Evolutionary conservation across 1,140 invertebrate species (phyloP), one percentile per base, ranked within the genome.

Genomic region (Philotrypesis tridentata): DNA sequence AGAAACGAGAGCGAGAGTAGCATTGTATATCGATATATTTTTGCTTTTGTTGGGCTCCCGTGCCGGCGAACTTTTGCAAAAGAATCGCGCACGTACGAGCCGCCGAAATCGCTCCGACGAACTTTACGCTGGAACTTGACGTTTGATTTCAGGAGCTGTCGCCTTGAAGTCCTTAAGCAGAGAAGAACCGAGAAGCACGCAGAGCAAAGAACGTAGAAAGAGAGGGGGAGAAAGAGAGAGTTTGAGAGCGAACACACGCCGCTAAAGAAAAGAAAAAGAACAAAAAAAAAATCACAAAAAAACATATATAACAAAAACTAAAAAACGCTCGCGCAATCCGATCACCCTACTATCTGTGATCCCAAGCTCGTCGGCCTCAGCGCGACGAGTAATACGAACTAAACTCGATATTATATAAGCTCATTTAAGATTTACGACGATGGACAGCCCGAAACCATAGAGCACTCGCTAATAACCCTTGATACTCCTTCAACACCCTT

Each of bases 71-170:
- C 48, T 55, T 55, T 55, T 55, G 48, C 48, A 55, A 55, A 55
- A 55, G 5, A 5, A 55, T n/a, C n/a, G n/a, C n/a, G n/a, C n/a
- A n/a, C n/a, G n/a, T n/a, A n/a, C 31, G 23, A 55, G 67, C 31
- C 25, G 23, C 21, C 14, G 31, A 71, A 70, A 29, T 29, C 25
- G 37, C 14, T 40, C 31, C 48, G 48, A 31, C 60, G 55, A 75
- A 72, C 29, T 78, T 82, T 77, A 83, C 71, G 37, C 61, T 83
- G 76, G 61, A 79, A 83, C 68, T 79, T 83, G 81, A 83, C 82
- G 87, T 92, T 90, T 92, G 89, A 84, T 92, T 92, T 91, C 91
- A 92, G 91, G 91, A 92, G 90, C 91, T 92, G 90, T 92, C 91
- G 86, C 91, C 91, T 91, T 92, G 91, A 92, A 92, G 91, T 90